These are phyloP conservation scores for Cliona cf. orientalis DNA, from an alignment of 37 sponge, comb jelly and placozoan species.

Conservation along the genomic window DNA sequence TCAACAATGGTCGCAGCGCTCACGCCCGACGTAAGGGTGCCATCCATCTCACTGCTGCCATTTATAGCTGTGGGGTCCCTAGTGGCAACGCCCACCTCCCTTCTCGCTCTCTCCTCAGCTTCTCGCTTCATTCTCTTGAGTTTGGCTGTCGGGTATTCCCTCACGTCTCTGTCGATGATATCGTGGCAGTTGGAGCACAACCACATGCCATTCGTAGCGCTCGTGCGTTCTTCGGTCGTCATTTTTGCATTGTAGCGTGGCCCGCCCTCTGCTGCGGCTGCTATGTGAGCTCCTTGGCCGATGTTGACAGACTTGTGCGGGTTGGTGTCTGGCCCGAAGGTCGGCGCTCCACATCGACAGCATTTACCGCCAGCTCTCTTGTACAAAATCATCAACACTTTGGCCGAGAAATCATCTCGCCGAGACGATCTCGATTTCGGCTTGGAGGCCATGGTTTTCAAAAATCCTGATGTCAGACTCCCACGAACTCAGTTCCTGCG, in stretches of 20 bases:
- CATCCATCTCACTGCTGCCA: background rate
- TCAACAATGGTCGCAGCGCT: constrained; percentile 64
- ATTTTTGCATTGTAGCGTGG: constrained; percentile 72
- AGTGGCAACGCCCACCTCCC: constrained; percentile 44
- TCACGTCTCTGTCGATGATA: constrained; percentile 54
- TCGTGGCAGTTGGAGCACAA: constrained; percentile 75
- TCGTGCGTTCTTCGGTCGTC: constrained; percentile 49
- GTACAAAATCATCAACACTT: constrained; percentile 41
- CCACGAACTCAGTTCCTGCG: no score
- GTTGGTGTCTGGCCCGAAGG: constrained; percentile 71
- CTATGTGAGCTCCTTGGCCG: constrained; percentile 79
- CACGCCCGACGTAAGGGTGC: background rate
- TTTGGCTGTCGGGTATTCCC: constrained; percentile 16
- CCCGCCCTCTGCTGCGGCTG: constrained; percentile 71
- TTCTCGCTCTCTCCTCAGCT: constrained; percentile 61
- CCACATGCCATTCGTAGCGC: constrained; percentile 72
- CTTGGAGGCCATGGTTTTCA: background rate
- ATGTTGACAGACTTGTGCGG: constrained; percentile 37
- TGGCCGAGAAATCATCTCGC: constrained; percentile 58
- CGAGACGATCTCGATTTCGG: constrained; percentile 2
- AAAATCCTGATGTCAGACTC: no score
- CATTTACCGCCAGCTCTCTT: constrained; percentile 67
- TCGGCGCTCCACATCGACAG: constrained; percentile 50
- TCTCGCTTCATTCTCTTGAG: constrained; percentile 38
- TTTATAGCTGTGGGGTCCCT: background rate